Evolutionary conservation across 2,888 invertebrate genomes (phyloP).

Genomic region (Mechanitis messenoides): DNA sequence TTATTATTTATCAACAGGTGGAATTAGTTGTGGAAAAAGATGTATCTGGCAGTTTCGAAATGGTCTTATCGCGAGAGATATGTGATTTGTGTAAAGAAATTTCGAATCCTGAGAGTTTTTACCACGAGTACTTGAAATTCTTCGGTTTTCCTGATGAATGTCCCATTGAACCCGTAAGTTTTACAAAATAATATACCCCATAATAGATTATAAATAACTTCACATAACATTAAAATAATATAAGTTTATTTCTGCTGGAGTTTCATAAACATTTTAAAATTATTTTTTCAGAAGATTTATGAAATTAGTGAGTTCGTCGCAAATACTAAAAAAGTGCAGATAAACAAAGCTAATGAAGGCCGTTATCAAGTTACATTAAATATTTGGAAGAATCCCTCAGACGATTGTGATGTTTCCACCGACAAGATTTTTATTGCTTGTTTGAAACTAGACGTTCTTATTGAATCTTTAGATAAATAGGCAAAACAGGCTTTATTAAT

Average conservation of each 20-base stretch:
- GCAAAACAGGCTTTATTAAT: too few relatives aligned
- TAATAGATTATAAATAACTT: not conserved
- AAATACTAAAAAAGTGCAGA: conserved; percentile 41
- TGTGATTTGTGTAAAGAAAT: conserved; percentile 48
- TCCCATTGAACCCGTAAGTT: conserved; percentile 48
- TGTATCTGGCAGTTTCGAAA: conserved; percentile 39
- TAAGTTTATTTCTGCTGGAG: not conserved
- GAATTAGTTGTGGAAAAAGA: conserved; percentile 45
- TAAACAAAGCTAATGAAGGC: conserved; percentile 43
- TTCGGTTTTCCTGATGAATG: conserved; percentile 45
- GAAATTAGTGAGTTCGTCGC: conserved; percentile 39
- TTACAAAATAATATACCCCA: not conserved
- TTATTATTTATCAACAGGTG: conserved; percentile 33
- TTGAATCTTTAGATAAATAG: conserved; percentile 35
- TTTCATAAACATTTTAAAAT: not conserved
- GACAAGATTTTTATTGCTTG: conserved; percentile 38
- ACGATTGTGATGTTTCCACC: conserved; percentile 31
- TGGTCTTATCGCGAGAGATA: conserved; percentile 42
- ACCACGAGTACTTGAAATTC: conserved; percentile 38
- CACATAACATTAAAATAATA: not conserved
- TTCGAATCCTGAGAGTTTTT: conserved; percentile 35
- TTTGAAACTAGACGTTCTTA: conserved; percentile 43
- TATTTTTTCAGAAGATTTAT: conserved; percentile 40
- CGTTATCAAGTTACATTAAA: conserved; percentile 41
- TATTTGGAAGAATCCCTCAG: conserved; percentile 37